Conservation (phyloP, 92 coral and sea anemone species). For the Siderastrea radians region DNA sequence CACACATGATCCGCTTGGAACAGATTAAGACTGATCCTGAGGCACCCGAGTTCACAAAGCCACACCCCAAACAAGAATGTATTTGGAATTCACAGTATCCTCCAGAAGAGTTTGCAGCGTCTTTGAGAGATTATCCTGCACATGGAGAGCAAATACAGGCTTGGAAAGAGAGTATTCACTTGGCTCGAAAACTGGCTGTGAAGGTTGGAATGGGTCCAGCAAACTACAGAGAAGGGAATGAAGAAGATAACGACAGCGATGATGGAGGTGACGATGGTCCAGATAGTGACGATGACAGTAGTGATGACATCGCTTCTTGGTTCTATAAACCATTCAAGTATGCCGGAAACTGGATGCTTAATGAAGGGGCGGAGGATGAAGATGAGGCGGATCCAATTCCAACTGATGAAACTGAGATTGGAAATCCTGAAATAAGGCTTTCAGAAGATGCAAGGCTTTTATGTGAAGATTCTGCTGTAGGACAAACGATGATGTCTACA, state of each 20-base stretch:
- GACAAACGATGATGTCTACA: conserved; percentile 12
- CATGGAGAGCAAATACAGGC: conserved; percentile 45
- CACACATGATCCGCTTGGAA: conserved; percentile 72
- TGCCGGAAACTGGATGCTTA: conserved; percentile 31
- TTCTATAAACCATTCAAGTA: conserved; percentile 45
- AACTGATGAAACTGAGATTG: conserved; percentile 40
- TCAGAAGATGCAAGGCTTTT: conserved; percentile 37
- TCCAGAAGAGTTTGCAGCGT: conserved; percentile 43
- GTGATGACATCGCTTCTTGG: conserved; percentile 39
- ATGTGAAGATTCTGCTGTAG: conserved; percentile 13
- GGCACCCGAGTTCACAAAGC: conserved; percentile 62
- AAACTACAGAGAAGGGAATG: conserved; percentile 30
- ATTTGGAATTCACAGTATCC: conserved; percentile 60
- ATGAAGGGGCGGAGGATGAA: conserved; percentile 32
- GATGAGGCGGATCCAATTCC: conserved; percentile 30
- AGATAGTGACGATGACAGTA: conserved; percentile 39
- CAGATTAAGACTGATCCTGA: conserved; percentile 55
- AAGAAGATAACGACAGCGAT: conserved; percentile 31
- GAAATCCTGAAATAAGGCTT: conserved; percentile 36
- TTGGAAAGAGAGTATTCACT: conserved; percentile 49
- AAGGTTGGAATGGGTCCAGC: conserved; percentile 50
- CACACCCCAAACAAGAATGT: conserved; percentile 68
- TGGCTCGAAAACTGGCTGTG: conserved; percentile 37
- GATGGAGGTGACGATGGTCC: conserved; percentile 39
- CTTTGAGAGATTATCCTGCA: conserved; percentile 51